A percentile compares a stretch with the other conserved stretches of the same genome.
These are phyloP conservation scores for Hydrolagus colliei DNA, from an alignment of 2,797 vertebrate genomes.

Conservation along the genomic window DNA sequence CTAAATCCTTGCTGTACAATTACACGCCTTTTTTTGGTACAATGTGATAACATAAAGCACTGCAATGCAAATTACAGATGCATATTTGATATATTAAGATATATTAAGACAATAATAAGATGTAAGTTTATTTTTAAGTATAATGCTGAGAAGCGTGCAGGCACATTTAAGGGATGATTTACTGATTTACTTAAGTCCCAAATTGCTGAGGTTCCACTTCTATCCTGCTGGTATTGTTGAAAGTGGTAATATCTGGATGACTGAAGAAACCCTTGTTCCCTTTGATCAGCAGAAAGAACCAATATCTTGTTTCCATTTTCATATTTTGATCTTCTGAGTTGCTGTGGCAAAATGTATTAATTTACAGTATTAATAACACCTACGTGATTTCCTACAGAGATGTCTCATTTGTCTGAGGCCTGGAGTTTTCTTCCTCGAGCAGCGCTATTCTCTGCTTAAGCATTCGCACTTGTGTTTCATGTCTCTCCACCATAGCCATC, in stretches of 20 bases:
- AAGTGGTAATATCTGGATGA: neutral
- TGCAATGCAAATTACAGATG: neutral
- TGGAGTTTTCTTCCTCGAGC: conserved; percentile 74
- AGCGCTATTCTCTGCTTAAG: conserved; percentile 76
- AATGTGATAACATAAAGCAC: neutral
- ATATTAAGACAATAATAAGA: conserved; percentile 2
- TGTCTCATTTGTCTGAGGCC: conserved; percentile 76
- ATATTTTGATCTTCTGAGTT: conserved; percentile 23
- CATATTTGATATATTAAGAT: neutral
- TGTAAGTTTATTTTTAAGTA: neutral
- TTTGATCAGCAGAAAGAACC: neutral
- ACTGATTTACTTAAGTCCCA: neutral
- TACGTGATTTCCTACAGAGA: conserved; percentile 56
- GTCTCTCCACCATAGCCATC: conserved; percentile 82
- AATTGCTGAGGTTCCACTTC: neutral
- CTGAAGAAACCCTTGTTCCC: neutral
- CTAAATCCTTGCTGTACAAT: neutral
- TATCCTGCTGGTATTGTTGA: neutral
- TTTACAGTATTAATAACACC: neutral
- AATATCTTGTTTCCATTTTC: neutral
- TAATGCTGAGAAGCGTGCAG: neutral
- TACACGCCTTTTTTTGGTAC: conserved; percentile 5
- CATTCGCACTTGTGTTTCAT: conserved; percentile 79
- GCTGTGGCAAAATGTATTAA: neutral
- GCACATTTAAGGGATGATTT: neutral